Evolutionary conservation across 2,797 vertebrate species (phyloP), one percentile per base, ranked within the genome.

Genomic region (Thamnophis elegans): DNA sequence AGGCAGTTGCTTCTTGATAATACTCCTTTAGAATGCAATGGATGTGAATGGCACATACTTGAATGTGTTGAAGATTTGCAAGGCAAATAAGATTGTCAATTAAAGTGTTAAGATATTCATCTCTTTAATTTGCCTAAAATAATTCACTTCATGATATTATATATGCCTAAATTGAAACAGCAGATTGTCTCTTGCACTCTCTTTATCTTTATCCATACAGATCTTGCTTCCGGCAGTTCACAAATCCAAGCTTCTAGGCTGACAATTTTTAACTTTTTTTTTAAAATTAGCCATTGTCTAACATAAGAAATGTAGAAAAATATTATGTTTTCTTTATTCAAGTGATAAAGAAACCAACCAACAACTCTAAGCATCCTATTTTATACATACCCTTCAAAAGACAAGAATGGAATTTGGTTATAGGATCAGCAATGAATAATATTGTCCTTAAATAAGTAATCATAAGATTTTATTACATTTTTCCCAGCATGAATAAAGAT

Each of bases 11-110:
- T 88, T 68, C 22, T 54, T 89, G 86, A 90, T 85, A 92, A 88
- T 16, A 51, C 56, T 88, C 68, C 42, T 88, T 89, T 89, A 87
- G 89, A 90, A 92, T 90, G 89, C 68, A 88, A 36, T 92, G 42
- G 90, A 51, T 51, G 56, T 62, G 91, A 92, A 73, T 73, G 82
- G 88, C 89, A 90, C 56, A 11, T 59, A 65, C 78, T 86, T 58
- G 32, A 90, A 56, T 14, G n/a, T 89, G 62, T 59, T 73, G 59
- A 85, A 32, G 56, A 94, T 94, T 90, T 94, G 91, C 91, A 93
- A 92, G 91, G 68, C 92, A 93, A 92, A 94, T 93, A 60, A 87
- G 91, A 58, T 85, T 92, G 89, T 90, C 94, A 93, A 55, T 94
- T 91, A 94, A 91, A 68, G 86, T 85, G 65, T 88, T 85, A 90